Evolutionary conservation across 2,113 vertebrate species (phyloP), one percentile per base, ranked within the genome.

Genomic region (Pseudorectes ferrugineus): DNA sequence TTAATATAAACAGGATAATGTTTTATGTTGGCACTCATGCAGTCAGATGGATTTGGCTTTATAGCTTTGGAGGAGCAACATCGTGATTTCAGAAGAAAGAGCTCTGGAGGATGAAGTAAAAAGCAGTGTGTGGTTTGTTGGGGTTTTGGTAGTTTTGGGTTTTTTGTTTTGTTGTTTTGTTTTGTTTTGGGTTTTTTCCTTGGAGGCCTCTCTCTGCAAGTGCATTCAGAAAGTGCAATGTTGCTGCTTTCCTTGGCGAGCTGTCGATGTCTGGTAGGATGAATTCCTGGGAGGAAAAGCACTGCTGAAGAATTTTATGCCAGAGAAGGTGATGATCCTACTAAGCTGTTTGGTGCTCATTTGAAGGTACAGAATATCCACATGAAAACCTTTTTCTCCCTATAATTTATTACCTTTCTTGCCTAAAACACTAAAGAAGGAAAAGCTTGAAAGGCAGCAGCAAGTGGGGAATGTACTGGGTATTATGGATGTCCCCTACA

Each of bases 41-140:
- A 87, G 43, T 78, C 65, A 72, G 80, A 92, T 65, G 76, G 88
- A 89, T 95, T 93, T 93, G 52, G 73, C 80, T 80, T 68, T 48
- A 57, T 28, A 72, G 83, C 52, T 89, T 84, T 92, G 83, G 46
- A 91, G 43, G 15, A 92, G 31, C 6, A 58, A 36, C 40, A 20
- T 46, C 74, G 55, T n/a, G 72, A 58, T 73, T 94, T 92, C 75
- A 86, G 59, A 62, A 92, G 63, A 58, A 82, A 67, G 43, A 89
- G 71, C 78, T 74, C 63, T 86, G 79, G 51, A 89, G 43, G n/a
- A 63, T 67, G 52, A 89, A 89, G 33, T 74, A 83, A 95, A 85
- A 84, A 74, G 43, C 38, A 70, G 20, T 5, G 22, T 52, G 22
- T 26, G 18, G 11, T 21, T 89, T 74, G 4, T 58, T 36, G 22